Percentiles rank a stretch among this genome's conserved stretches.
Conservation (phyloP, 2,888 invertebrate species). For the Leptura quadrifasciata region DNA sequence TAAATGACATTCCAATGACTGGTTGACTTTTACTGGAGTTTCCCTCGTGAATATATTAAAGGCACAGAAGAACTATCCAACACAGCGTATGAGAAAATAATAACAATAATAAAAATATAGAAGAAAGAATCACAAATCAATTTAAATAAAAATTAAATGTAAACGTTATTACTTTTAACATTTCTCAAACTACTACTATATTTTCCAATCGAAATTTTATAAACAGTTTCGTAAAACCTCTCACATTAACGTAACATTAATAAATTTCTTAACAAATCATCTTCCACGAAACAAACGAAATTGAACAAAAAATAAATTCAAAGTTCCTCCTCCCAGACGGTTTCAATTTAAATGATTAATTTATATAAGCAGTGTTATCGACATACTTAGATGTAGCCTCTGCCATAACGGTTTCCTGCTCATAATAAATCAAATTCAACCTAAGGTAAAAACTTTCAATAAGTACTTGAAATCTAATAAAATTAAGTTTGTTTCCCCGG, state of each 20-base stretch:
- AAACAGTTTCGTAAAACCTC: not conserved
- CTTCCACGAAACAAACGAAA: not conserved
- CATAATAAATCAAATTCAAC: not conserved
- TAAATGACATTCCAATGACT: too few relatives aligned
- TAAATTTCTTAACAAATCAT: not conserved
- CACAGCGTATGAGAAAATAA: too few relatives aligned
- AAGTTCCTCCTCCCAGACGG: not conserved
- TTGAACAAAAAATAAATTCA: not conserved
- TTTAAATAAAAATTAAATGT: too few relatives aligned
- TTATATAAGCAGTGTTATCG: conserved; percentile 7
- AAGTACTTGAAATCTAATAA: not conserved
- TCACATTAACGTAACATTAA: not conserved
- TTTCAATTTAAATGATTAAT: conserved; percentile 2
- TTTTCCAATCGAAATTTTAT: not conserved
- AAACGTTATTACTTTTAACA: too few relatives aligned
- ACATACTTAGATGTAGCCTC: conserved; percentile 1
- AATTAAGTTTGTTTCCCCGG: not conserved
- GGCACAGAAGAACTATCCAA: too few relatives aligned
- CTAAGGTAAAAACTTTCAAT: not conserved
- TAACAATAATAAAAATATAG: too few relatives aligned
- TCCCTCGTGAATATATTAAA: too few relatives aligned
- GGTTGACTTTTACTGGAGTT: too few relatives aligned
- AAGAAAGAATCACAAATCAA: too few relatives aligned
- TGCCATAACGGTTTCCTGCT: not conserved
- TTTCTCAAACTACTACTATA: not conserved